Base-by-base conservation (phyloP, 2,113 vertebrate genomes). In the Bungarus multicinctus region DNA sequence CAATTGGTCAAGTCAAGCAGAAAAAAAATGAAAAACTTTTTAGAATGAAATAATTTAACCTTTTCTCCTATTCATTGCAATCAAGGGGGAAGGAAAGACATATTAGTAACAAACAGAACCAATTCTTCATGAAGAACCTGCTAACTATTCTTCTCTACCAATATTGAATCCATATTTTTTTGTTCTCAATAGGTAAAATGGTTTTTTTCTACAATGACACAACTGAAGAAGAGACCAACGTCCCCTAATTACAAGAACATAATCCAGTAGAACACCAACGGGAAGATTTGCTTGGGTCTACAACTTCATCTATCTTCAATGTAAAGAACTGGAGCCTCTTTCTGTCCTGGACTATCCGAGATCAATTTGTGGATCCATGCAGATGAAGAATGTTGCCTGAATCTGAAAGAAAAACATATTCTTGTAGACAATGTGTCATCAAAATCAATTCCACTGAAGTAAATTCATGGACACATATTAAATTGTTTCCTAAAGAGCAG, bases 211-310 rank as follows among this genome's bases (percentile, higher is more conserved):
- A 94, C 94, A 0, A 89, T 94, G 53, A 57, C 92, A 10, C 94
- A 96, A 34, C 58, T 96, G 43, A 97, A 96, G 30, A 96, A 95
- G 85, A 88, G 14, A 2, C 88, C 94, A 0, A 58, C 93, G 0
- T 3, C 14, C 3, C 94, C 95, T 0, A 93, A 96, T 88, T 97
- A 97, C 87, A 95, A 93, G 39, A 96, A 96, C 47, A 95, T 96
- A 81, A 50, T 95, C 0, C 74, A 89, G 0, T 91, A 94, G 8
- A 93, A 89, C 0, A 89, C 94, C n/a, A 86, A 39, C 8, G 45
- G 30, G 23, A 16, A 47, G 85, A 20, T 27, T n/a, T 58, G 88
- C 18, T 18, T 52, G 30, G 20, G 8, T 14, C 50, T 1, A 1
- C 34, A 43, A 4, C 39, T 47, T 52, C 11, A 52, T 52, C 39